Base-by-base conservation (phyloP, 2,113 vertebrate species). In the Choloepus hoffmanni region DNA sequence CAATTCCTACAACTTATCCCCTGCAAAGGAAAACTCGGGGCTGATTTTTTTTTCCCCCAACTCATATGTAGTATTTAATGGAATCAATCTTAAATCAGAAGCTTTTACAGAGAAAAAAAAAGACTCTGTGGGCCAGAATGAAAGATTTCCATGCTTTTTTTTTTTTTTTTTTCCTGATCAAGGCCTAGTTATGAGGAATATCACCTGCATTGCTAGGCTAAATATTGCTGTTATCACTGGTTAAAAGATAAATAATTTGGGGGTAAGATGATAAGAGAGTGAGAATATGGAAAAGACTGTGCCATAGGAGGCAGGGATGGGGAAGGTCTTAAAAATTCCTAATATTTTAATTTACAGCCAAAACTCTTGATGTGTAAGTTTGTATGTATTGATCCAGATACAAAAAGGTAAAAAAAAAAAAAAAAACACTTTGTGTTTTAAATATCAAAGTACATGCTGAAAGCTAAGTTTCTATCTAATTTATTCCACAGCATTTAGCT, bases 401-500 rank as follows among this genome's bases (percentile, higher is more conserved):
- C 78, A 97, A 98, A 98, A 98, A 98, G 81, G 21, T 90, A 60
- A 81, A 55, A 36, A 36, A 23, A 97, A 96, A 96, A 88, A 95
- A 97, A 98, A 97, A 90, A 97, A 88, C 97, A 97, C 98, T 98
- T 98, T 97, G 98, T 99, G 99, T 98, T 99, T 98, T 98, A 99
- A 99, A 98, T 99, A 98, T 98, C 98, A 98, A 97, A 99, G 90
- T 97, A 98, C 98, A 97, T 99, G 98, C 98, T 98, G 99, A 98
- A 99, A 98, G 98, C 98, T 98, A 98, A 97, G 97, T 98, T 98
- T 98, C 98, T 90, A 98, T 98, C 98, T 99, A 99, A 99, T 99
- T 99, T 99, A 99, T 99, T 99, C 98, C 98, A 98, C 98, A 97
- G 97, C 99, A 98, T 99, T 99, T 99, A 98, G 98, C 98, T 99